These are phyloP conservation scores for Falco rusticolus DNA, from an alignment of 2,797 vertebrate species.

Conservation along the genomic window DNA sequence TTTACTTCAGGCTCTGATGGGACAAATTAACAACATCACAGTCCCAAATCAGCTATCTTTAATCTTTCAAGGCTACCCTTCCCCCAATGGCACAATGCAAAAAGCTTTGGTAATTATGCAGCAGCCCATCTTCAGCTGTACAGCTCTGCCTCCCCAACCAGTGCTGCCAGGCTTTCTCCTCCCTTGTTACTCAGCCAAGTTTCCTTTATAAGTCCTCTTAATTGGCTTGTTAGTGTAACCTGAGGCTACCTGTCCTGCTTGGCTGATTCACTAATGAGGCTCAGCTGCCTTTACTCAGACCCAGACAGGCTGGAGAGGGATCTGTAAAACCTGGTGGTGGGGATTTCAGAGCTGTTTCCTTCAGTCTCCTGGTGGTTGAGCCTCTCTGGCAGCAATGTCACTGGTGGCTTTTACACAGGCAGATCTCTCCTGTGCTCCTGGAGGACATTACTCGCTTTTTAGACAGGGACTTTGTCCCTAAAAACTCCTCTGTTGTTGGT, in stretches of 20 bases:
- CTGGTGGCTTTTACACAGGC: neutral
- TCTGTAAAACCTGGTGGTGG: neutral
- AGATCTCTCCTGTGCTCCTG: rapidly evolving
- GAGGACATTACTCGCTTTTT: rapidly evolving
- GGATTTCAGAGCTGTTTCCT: neutral
- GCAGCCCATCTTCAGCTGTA: neutral
- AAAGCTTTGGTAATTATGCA: neutral
- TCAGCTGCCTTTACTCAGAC: constrained; percentile 34
- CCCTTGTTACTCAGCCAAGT: neutral
- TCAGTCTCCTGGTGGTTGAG: neutral
- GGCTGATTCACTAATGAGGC: constrained; percentile 42
- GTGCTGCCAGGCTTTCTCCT: neutral
- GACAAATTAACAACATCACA: neutral
- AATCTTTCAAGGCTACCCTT: neutral
- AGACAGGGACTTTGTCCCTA: neutral
- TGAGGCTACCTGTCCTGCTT: constrained; percentile 61
- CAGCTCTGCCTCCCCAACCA: neutral
- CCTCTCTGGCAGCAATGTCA: neutral
- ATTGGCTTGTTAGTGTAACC: constrained; percentile 56
- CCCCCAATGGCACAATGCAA: neutral
- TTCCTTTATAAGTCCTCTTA: constrained; percentile 36
- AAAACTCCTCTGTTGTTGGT: neutral
- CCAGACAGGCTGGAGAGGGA: constrained; percentile 11
- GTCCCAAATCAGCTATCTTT: neutral
- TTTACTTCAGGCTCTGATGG: neutral